A percentile compares a stretch with the other conserved stretches of the same genome.
phyloP scores from a whole-genome alignment of 1,140 invertebrate species.

The Phthorimaea operculella region DNA sequence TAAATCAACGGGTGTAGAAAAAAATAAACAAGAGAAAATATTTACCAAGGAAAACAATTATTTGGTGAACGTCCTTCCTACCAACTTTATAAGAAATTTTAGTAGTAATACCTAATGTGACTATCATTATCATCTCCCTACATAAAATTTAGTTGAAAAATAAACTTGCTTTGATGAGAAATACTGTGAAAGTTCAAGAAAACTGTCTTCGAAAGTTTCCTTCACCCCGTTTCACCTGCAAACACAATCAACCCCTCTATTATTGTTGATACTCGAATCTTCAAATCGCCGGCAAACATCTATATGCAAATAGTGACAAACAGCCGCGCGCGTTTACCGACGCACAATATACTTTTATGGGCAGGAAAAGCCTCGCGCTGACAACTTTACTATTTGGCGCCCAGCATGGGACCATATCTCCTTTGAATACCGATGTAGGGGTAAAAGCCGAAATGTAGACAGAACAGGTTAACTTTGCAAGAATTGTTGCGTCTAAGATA shows the following conservation, averaged over 20 bases:
- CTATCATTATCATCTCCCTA: no score
- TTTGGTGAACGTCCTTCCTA: no score
- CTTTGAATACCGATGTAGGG: conserved; percentile 4
- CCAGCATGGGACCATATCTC: conserved; percentile 38
- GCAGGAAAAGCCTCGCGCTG: conserved; percentile 4
- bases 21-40: no score
- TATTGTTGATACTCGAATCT: not conserved
- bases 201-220: not conserved
- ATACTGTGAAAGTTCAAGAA: no score
- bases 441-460: not conserved
- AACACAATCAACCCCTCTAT: conserved; percentile 4
- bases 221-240: conserved; percentile 7
- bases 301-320: conserved; percentile 66
- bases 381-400: not conserved
- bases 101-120: no score
- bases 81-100: no score
- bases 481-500: conserved; percentile 41
- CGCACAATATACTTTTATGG: conserved; percentile 67
- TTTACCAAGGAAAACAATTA: no score
- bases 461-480: not conserved
- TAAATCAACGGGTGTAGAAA: no score
- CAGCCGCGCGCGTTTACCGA: conserved; percentile 57
- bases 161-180: no score
- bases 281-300: conserved; percentile 21
- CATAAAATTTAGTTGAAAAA: no score